Evolutionary conservation across 2,797 vertebrate species (phyloP).

Genomic region (Diglossa cyanea): DNA sequence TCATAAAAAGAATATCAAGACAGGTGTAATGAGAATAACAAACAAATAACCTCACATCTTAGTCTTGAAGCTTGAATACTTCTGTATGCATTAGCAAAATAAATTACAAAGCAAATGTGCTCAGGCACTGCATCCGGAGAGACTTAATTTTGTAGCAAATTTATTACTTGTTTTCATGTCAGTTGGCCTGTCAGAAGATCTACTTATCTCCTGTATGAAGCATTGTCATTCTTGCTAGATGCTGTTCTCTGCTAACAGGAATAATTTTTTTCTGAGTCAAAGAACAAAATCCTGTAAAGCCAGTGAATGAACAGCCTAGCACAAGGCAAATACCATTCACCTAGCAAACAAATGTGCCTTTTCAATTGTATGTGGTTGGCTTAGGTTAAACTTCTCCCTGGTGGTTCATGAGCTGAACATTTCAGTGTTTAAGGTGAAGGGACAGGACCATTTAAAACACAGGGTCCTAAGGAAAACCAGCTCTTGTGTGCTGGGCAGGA

Average conservation of each 20-base stretch:
- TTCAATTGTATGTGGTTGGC: background rate
- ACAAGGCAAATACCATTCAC: background rate
- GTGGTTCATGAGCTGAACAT: background rate
- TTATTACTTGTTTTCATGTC: conserved; percentile 7
- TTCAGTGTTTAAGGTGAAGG: accelerated
- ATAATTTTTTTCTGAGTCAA: background rate
- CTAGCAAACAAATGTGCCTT: background rate
- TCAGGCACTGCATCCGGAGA: background rate
- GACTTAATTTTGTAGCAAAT: background rate
- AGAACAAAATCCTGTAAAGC: background rate
- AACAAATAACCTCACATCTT: background rate
- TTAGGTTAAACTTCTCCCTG: background rate
- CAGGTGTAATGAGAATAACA: background rate
- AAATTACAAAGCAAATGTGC: background rate
- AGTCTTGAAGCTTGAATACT: background rate
- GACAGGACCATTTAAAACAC: background rate
- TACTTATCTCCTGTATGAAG: background rate
- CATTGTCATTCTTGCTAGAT: background rate
- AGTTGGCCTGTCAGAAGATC: background rate
- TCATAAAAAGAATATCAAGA: background rate
- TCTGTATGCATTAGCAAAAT: background rate
- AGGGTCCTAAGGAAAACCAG: accelerated
- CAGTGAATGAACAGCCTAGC: background rate
- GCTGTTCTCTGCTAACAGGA: background rate
- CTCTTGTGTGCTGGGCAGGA: accelerated